These are phyloP conservation scores for Antechinus flavipes DNA, from an alignment of 2,113 vertebrate species.

Conservation along the genomic window DNA sequence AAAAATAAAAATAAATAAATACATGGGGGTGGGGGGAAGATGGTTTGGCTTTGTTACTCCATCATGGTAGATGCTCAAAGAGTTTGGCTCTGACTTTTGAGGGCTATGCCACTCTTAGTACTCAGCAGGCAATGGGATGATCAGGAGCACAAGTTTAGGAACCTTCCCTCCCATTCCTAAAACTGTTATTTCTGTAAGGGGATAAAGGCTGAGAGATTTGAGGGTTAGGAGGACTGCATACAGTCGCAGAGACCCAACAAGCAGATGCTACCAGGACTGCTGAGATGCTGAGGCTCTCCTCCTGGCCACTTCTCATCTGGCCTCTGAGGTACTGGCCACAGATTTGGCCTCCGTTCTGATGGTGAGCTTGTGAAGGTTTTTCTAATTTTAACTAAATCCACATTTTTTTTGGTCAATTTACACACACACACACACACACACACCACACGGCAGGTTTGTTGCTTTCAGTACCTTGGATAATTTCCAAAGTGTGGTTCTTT, in stretches of 20 bases:
- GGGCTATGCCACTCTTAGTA: background rate
- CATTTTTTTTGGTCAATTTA: conserved; percentile 50
- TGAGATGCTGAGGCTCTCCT: background rate
- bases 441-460: conserved; percentile 2
- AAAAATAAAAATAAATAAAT: too few relatives aligned
- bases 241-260: accelerated
- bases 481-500: conserved; percentile 52
- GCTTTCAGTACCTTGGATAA: conserved; percentile 49
- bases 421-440: background rate
- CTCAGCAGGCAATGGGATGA: background rate
- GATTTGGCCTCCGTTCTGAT: conserved; percentile 2
- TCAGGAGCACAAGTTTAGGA: background rate
- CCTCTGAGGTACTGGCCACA: background rate
- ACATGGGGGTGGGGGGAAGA: background rate
- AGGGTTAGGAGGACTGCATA: accelerated
- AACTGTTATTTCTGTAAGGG: background rate
- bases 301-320: background rate
- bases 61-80: background rate
- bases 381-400: conserved; percentile 46
- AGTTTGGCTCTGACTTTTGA: background rate
- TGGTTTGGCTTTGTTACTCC: background rate
- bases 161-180: background rate
- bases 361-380: conserved; percentile 45
- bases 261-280: background rate
- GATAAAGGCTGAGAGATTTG: background rate